These are phyloP conservation scores for Ctenochaetus hawaiiensis DNA, from an alignment of 2,797 vertebrate species.

Conservation along the genomic window DNA sequence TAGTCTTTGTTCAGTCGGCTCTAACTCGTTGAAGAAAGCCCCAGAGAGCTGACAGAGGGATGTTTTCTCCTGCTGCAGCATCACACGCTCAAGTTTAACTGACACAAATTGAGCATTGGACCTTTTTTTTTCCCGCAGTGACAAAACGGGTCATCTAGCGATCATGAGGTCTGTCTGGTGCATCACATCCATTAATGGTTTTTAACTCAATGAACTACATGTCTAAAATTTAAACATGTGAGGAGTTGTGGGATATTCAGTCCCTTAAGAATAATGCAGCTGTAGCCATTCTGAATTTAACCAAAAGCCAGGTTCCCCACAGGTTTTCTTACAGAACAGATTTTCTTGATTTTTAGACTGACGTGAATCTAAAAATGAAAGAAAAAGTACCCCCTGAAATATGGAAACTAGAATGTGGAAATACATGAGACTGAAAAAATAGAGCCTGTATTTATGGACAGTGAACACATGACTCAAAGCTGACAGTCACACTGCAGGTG, in stretches of 20 bases:
- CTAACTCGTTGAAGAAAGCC: conserved; percentile 7
- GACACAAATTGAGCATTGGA: conserved; percentile 11
- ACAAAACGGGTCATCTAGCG: background rate
- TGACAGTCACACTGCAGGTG: background rate
- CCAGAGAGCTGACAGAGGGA: conserved; percentile 43
- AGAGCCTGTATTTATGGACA: background rate
- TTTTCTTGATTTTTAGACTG: background rate
- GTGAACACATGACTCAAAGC: background rate
- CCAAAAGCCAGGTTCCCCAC: too few relatives aligned
- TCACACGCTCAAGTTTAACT: conserved; percentile 7
- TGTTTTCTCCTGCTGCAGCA: conserved; percentile 23
- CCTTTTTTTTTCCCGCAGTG: background rate
- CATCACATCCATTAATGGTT: background rate
- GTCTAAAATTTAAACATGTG: background rate
- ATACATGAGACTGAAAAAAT: background rate
- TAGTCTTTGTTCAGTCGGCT: conserved; percentile 7
- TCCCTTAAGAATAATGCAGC: background rate
- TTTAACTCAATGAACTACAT: background rate
- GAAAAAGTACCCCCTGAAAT: background rate
- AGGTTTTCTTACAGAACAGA: background rate
- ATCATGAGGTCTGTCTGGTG: background rate
- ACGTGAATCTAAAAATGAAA: background rate
- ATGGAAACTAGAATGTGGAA: background rate
- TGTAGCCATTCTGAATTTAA: too few relatives aligned
- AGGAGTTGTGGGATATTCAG: too few relatives aligned